Evolutionary conservation across 2,888 invertebrate species (phyloP).

Genomic region (Leptopilina syphax): DNA sequence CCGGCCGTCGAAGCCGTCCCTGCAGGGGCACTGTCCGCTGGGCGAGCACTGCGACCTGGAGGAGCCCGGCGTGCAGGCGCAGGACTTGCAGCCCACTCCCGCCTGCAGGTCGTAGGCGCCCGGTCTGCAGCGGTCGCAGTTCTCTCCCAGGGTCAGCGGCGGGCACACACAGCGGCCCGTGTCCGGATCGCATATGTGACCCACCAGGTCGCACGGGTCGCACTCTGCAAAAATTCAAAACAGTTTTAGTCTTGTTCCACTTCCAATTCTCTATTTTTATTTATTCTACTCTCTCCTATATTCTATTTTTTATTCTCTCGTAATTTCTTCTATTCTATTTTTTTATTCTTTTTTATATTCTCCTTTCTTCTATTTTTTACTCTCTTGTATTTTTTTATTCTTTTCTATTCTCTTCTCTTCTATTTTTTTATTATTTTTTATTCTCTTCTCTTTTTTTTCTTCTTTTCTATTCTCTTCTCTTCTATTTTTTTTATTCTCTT

Average conservation of each 20-base stretch:
- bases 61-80: constrained; percentile 87
- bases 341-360: too few species aligned
- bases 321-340: too few species aligned
- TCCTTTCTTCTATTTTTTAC: too few species aligned
- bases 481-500: too few species aligned
- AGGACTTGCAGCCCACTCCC: constrained; percentile 87
- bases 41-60: constrained; percentile 83
- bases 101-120: constrained; percentile 90
- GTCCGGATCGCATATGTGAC: constrained; percentile 92
- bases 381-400: too few species aligned
- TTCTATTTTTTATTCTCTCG: too few species aligned
- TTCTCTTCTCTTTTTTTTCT: too few species aligned
- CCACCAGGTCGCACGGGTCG: constrained; percentile 86
- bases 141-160: constrained; percentile 87
- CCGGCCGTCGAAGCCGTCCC: constrained; percentile 85
- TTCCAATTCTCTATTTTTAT: not conserved
- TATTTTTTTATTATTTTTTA: too few species aligned
- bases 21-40: constrained; percentile 87
- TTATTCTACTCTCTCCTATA: too few species aligned
- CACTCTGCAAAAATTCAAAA: constrained; percentile 81
- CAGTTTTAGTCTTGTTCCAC: not conserved
- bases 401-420: too few species aligned
- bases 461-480: too few species aligned
- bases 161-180: constrained; percentile 97
- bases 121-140: constrained; percentile 88